Evolutionary conservation across 2,113 vertebrate genomes (phyloP), one percentile per base, ranked within the genome.

Genomic region (Bos javanicus): DNA sequence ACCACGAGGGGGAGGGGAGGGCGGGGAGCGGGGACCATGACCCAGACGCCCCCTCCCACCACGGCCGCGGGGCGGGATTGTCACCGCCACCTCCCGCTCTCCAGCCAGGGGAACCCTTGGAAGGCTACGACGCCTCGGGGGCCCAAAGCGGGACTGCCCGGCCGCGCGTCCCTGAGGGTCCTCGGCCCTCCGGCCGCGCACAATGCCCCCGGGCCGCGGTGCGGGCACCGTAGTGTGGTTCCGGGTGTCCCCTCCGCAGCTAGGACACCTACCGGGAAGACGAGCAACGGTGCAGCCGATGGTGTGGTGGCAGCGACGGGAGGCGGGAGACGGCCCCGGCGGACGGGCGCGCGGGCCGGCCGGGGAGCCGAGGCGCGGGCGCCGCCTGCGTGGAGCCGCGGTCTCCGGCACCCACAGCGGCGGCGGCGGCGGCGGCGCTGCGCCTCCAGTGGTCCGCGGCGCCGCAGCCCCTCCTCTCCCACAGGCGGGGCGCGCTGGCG

Each of bases 391-490:
- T 74, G 1, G 62, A 80, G 92, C 91, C 95, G 83, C 92, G 93
- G 83, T 95, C 93, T 86, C 95, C 92, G 9, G 97, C 95, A n/a
- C 97, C 78, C 39, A 80, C 95, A 39, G 88, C 96, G 7, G 95
- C 78, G 25, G 88, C 83, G 25, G 88, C 83, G n/a, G 95, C 78
- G 25, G 88, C 81, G 25, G 90, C 4, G 92, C 97, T 90, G 89
- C 94, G 97, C 97, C 95, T 95, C 96, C 97, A 89, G 93, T 95
- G 93, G 97, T 90, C 97, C 90, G 88, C 95, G n/a, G 87, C 97
- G 95, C 97, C 92, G 97, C 96, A 96, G 97, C 98, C 97, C 97
- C 97, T 82, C 97, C 97, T 96, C 97, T 94, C 95, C 94, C 91
- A 64, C 90, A 85, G 97, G 98, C 97, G 97, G 98, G 97, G 98